These are phyloP conservation scores for Esperia sulphurella DNA, from an alignment of 2,888 invertebrate species.

Conservation along the genomic window DNA sequence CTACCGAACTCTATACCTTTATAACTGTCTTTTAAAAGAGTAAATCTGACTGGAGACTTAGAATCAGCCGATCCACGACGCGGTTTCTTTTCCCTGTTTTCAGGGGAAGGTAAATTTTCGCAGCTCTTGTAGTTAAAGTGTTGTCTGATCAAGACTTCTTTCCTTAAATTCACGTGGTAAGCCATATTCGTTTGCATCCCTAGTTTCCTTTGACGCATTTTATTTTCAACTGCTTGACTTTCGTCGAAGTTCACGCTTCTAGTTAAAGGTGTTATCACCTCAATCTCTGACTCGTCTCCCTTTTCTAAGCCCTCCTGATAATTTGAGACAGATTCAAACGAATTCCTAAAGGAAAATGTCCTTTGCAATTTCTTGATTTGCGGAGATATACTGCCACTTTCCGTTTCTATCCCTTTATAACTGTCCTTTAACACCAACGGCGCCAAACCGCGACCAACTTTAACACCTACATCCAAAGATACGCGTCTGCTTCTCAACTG, in stretches of 20 bases:
- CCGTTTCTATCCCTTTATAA: slow-evolving; percentile 48
- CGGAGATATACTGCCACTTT: slow-evolving; percentile 40
- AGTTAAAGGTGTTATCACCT: slow-evolving; percentile 29
- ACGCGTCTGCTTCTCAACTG: slow-evolving; percentile 63
- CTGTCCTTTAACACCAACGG: slow-evolving; percentile 45
- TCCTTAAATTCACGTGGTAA: slow-evolving; percentile 43
- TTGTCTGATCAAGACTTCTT: slow-evolving; percentile 45
- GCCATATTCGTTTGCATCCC: slow-evolving; percentile 16
- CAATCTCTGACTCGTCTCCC: slow-evolving; percentile 26
- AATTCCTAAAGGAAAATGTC: slow-evolving; percentile 51
- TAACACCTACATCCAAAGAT: slow-evolving; percentile 47
- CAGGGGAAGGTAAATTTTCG: slow-evolving; percentile 34
- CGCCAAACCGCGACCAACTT: slow-evolving; percentile 38
- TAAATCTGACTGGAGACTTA: slow-evolving; percentile 10
- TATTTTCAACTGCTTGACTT: slow-evolving; percentile 18
- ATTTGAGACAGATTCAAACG: slow-evolving; percentile 32
- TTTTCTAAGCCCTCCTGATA: slow-evolving; percentile 21
- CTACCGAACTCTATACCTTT: slow-evolving; percentile 16
- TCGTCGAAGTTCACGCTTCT: slow-evolving; percentile 40
- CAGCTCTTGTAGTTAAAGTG: slow-evolving; percentile 36
- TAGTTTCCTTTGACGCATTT: slow-evolving; percentile 33
- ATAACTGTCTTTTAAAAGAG: slow-evolving; percentile 22
- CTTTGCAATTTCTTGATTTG: slow-evolving; percentile 55
- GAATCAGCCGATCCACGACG: slow-evolving; percentile 23
- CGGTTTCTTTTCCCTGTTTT: slow-evolving; percentile 14